Percentiles rank a stretch among this genome's conserved stretches.
These are phyloP conservation scores for Brachymystax lenok DNA, from an alignment of 2,797 vertebrate genomes.

Conservation along the genomic window DNA sequence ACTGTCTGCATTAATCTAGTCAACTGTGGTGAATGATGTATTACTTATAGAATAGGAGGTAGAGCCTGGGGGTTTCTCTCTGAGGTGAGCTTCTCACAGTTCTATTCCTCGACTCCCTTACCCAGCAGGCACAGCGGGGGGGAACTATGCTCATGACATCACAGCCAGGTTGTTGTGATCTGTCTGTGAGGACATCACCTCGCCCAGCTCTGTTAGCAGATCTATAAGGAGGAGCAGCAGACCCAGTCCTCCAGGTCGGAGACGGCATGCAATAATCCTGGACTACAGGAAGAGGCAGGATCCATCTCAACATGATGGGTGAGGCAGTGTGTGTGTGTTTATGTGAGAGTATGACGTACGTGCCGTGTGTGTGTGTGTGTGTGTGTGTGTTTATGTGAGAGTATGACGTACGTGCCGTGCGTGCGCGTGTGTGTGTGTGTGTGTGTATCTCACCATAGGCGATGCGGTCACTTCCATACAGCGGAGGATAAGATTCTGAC, in stretches of 20 bases:
- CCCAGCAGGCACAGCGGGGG: background rate
- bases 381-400: too few species aligned
- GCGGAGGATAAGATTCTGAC: constrained; percentile 87
- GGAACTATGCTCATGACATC: background rate
- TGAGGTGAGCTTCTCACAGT: too few species aligned
- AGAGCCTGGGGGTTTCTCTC: too few species aligned
- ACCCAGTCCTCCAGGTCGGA: background rate
- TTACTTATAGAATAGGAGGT: too few species aligned
- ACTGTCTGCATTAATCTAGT: background rate
- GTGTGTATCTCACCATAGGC: constrained; percentile 82
- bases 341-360: too few species aligned
- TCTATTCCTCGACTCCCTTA: too few species aligned
- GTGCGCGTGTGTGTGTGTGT: background rate
- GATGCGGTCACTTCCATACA: constrained; percentile 88
- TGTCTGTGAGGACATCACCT: background rate
- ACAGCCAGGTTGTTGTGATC: background rate
- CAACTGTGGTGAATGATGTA: too few species aligned
- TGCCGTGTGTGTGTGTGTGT: too few species aligned
- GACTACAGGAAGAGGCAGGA: background rate
- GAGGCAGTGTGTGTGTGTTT: background rate
- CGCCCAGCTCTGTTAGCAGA: background rate
- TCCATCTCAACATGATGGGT: background rate
- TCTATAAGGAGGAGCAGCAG: background rate
- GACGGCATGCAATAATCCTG: background rate
- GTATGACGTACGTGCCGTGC: too few species aligned